A percentile compares a stretch with the other conserved stretches of the same genome.
These are phyloP conservation scores for Maniola hyperantus DNA, from an alignment of 2,888 invertebrate species.

Conservation along the genomic window DNA sequence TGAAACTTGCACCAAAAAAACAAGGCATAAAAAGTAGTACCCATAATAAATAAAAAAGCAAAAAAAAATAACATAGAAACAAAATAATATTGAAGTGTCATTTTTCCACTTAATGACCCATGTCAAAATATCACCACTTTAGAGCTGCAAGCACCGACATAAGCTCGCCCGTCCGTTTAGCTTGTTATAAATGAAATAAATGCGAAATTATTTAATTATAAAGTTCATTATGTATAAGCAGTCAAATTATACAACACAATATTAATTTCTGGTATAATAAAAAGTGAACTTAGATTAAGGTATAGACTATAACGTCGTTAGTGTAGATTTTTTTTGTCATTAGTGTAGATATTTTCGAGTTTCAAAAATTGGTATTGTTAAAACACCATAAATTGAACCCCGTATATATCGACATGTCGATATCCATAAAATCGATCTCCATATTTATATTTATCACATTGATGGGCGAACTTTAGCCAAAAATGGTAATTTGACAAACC, in stretches of 20 bases:
- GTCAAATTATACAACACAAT: slow-evolving; percentile 4
- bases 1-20: neutral
- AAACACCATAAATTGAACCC: too few relatives aligned
- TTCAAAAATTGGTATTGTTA: too few relatives aligned
- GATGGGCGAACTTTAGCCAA: too few relatives aligned
- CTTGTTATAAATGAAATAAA: slow-evolving; percentile 1
- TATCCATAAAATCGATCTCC: too few relatives aligned
- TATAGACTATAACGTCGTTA: neutral
- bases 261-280: slow-evolving; percentile 2
- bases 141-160: slow-evolving; percentile 12
- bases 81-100: neutral
- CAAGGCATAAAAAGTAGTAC: neutral
- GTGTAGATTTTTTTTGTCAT: too few relatives aligned
- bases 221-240: neutral
- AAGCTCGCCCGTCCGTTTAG: slow-evolving; percentile 2
- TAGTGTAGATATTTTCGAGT: neutral
- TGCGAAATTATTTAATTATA: neutral
- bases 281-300: neutral
- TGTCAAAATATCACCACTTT: neutral
- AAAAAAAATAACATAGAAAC: neutral
- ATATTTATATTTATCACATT: too few relatives aligned
- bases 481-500: too few relatives aligned
- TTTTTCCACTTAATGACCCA: neutral
- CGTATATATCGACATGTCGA: too few relatives aligned
- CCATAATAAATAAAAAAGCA: neutral